Base-by-base conservation (phyloP, 1,140 invertebrate genomes). In the Heterodera schachtii region DNA sequence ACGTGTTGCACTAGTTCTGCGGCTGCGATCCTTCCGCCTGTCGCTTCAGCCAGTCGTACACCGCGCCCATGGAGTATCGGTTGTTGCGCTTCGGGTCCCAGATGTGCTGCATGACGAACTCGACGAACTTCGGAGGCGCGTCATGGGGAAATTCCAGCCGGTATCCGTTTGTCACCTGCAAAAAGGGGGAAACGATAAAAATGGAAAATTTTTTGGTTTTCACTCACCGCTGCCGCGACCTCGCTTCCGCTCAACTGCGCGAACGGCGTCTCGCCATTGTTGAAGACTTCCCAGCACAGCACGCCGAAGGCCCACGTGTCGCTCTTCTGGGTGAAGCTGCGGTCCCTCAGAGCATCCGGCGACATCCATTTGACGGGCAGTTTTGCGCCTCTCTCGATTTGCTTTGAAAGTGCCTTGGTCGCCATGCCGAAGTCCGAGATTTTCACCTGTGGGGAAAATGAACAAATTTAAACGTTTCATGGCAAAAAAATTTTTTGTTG, bases 361-460 rank as follows among this genome's bases (percentile, higher is more conserved):
- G 83, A 70, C 47, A 84, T 64, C 83, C 84, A 84, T 44, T 77
- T 80, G 43, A 85, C 77, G 1, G 83, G 83, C 67, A 84, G 67
- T 21, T 52, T 19, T 11, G 44, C 67, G 9, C 57, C 44, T 16
- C 31, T 31, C 3, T 78, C 77, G 71, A 85, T 76, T 3, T 73
- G 46, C 31, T 83, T 74, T 3, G 43, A 31, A 57, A 6, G 52
- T 75, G 8, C 84, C 84, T n/a, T 76, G 43, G 13, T 64, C 4
- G 83, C 77, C 13, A 84, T 47, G 6, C 83, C 83, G 19, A 84
- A 84, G 73, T 84, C 83, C 2, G 69, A 43, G 44, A 84, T 84
- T 47, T 84, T 84, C 43, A 84, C 75, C 74, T 81, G 64, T 19
- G 7, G 57, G 41, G 52, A 75, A 75, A 16, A 60, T n/a, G 49